Evolutionary conservation across 2,797 vertebrate genomes (phyloP).

Genomic region (Platyrinchus mystaceus): DNA sequence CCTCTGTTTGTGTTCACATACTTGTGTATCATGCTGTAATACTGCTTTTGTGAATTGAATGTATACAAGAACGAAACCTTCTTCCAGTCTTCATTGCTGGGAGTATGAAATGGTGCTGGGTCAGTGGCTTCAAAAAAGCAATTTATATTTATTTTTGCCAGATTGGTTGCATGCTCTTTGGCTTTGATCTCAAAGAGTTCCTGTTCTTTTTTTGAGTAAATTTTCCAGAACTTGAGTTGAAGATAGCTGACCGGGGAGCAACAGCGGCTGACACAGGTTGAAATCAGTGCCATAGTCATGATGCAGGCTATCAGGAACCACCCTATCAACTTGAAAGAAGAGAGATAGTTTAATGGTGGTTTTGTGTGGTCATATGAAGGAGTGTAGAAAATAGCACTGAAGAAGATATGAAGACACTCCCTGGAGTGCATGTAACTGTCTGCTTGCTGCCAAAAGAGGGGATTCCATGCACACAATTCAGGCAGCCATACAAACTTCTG

Average conservation of each 20-base stretch:
- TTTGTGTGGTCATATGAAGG: background rate
- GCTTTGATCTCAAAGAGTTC: slow-evolving; percentile 58
- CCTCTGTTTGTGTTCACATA: background rate
- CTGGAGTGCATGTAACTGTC: background rate
- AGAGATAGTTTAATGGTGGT: background rate
- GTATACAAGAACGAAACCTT: slow-evolving; percentile 71
- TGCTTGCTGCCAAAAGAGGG: background rate
- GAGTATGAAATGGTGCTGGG: slow-evolving; percentile 36
- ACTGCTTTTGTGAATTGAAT: slow-evolving; percentile 36
- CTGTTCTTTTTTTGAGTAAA: slow-evolving; percentile 72
- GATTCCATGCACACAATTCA: background rate
- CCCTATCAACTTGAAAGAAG: slow-evolving; percentile 76
- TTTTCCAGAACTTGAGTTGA: slow-evolving; percentile 79
- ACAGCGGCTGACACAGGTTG: slow-evolving; percentile 59
- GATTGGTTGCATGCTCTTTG: slow-evolving; percentile 66
- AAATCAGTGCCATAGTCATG: slow-evolving; percentile 43
- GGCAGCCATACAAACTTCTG: background rate
- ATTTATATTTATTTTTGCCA: slow-evolving; percentile 77
- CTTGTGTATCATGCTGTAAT: slow-evolving; percentile 79
- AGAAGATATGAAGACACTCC: background rate
- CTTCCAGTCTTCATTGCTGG: slow-evolving; percentile 72
- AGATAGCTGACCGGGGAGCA: slow-evolving; percentile 75
- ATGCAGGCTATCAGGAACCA: slow-evolving; percentile 77
- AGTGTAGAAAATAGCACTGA: background rate
- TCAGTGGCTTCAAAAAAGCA: slow-evolving; percentile 73